Conservation (phyloP, 1,140 invertebrate species). For the Drosophila biarmipes region DNA sequence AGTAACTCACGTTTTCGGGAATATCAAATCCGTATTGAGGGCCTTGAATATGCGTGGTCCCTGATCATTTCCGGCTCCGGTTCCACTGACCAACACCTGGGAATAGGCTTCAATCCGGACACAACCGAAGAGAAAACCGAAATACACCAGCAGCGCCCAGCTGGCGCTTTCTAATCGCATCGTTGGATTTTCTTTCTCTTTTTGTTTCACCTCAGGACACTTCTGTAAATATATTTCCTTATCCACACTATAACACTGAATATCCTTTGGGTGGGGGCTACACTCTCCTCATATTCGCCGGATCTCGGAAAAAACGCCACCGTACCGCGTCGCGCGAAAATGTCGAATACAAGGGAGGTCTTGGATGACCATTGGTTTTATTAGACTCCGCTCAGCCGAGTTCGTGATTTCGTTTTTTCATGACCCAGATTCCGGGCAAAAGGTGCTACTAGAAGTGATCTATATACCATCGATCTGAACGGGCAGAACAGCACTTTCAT, state of each 20-base stretch:
- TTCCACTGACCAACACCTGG: constrained; percentile 56
- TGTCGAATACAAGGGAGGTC: constrained; percentile 52
- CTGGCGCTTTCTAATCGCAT: constrained; percentile 46
- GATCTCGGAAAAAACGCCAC: constrained; percentile 27
- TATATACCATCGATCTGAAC: constrained; percentile 47
- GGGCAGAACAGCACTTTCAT: constrained; percentile 72
- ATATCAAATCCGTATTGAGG: constrained; percentile 79
- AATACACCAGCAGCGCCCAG: constrained; percentile 37
- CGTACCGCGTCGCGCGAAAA: constrained; percentile 51
- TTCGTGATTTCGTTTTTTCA: constrained; percentile 74
- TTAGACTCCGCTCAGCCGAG: constrained; percentile 23
- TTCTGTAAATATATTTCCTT: background rate
- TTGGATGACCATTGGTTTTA: constrained; percentile 58
- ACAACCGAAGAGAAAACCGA: constrained; percentile 25
- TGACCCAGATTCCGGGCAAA: constrained; percentile 61
- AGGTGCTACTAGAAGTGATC: constrained; percentile 79
- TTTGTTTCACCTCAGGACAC: constrained; percentile 33
- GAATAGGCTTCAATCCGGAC: constrained; percentile 52
- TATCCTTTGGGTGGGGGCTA: constrained; percentile 26
- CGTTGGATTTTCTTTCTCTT: background rate
- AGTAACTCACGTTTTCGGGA: constrained; percentile 74
- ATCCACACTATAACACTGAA: constrained; percentile 5
- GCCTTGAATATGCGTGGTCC: constrained; percentile 80
- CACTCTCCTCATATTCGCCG: constrained; percentile 48
- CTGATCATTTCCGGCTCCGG: constrained; percentile 25